Conservation (phyloP, 2,888 invertebrate genomes). For the Eupithecia pulchellata region DNA sequence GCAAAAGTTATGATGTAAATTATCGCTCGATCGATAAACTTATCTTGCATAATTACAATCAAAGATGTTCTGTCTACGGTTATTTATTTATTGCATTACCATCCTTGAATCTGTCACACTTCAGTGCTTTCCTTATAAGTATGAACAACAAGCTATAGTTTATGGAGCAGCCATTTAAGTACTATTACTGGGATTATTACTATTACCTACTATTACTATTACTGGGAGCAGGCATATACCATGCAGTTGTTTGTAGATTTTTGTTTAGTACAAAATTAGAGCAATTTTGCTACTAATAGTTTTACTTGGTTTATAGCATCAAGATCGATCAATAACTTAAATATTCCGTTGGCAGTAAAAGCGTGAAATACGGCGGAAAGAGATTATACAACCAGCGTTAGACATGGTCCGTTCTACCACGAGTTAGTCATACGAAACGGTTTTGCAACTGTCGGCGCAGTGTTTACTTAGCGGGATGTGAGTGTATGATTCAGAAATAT, state of each 20-base stretch:
- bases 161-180: too few species aligned
- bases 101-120: not conserved
- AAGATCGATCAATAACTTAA: not conserved
- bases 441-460: constrained; percentile 41
- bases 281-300: not conserved
- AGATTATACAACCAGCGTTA: constrained; percentile 41
- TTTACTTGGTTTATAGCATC: not conserved
- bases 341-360: constrained; percentile 31
- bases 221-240: too few species aligned
- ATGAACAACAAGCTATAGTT: not conserved
- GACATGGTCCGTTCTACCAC: constrained; percentile 30
- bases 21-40: not conserved
- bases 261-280: not conserved
- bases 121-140: not conserved
- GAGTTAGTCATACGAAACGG: constrained; percentile 43
- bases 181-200: too few species aligned
- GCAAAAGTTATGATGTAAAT: not conserved
- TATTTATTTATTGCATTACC: not conserved
- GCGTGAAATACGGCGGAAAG: constrained; percentile 34
- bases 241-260: not conserved
- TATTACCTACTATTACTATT: too few species aligned
- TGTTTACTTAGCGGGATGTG: constrained; percentile 36
- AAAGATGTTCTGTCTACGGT: not conserved
- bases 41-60: not conserved
- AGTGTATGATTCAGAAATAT: constrained; percentile 27